Evolutionary conservation across 1,140 invertebrate species (phyloP).

Genomic region (Orchesella cincta): DNA sequence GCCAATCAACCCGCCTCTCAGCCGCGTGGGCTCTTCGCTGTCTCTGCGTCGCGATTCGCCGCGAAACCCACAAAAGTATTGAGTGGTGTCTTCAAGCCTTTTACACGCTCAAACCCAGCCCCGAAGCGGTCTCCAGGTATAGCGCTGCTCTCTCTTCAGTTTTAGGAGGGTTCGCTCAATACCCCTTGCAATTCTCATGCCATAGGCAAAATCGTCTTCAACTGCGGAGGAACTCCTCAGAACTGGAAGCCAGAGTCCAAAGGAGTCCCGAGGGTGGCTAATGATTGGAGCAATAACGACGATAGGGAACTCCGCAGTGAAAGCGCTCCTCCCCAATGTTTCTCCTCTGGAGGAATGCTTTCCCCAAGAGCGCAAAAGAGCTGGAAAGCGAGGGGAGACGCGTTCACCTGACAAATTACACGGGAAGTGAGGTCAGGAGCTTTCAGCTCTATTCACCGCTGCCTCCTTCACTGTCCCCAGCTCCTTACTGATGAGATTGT

Average conservation of each 20-base stretch:
- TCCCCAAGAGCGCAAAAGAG: slow-evolving; percentile 92
- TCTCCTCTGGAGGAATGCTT: slow-evolving; percentile 95
- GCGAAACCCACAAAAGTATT: slow-evolving; percentile 55
- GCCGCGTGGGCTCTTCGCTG: slow-evolving; percentile 93
- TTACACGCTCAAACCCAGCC: slow-evolving; percentile 84
- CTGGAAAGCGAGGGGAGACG: slow-evolving; percentile 95
- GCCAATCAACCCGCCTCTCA: slow-evolving; percentile 83
- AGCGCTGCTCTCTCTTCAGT: slow-evolving; percentile 90
- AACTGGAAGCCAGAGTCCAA: slow-evolving; percentile 94
- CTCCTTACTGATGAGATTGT: slow-evolving; percentile 89
- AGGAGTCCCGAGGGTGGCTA: slow-evolving; percentile 95
- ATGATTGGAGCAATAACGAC: slow-evolving; percentile 96
- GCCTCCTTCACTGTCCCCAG: slow-evolving; percentile 86
- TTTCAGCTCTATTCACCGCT: slow-evolving; percentile 90
- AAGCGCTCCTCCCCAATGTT: slow-evolving; percentile 87
- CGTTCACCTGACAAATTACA: slow-evolving; percentile 98
- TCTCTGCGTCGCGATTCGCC: slow-evolving; percentile 63
- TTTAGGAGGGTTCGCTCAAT: slow-evolving; percentile 87
- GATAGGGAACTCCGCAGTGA: slow-evolving; percentile 83
- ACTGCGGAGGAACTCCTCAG: slow-evolving; percentile 94
- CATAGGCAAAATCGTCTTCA: slow-evolving; percentile 93
- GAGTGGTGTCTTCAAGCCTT: slow-evolving; percentile 75
- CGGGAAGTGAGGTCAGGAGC: slow-evolving; percentile 94
- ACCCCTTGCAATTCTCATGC: slow-evolving; percentile 91
- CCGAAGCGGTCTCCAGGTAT: slow-evolving; percentile 92